Evolutionary conservation across 37 sponge, comb jelly and placozoan genomes (phyloP).

Genomic region (Chondrilla cf. caribensis): DNA sequence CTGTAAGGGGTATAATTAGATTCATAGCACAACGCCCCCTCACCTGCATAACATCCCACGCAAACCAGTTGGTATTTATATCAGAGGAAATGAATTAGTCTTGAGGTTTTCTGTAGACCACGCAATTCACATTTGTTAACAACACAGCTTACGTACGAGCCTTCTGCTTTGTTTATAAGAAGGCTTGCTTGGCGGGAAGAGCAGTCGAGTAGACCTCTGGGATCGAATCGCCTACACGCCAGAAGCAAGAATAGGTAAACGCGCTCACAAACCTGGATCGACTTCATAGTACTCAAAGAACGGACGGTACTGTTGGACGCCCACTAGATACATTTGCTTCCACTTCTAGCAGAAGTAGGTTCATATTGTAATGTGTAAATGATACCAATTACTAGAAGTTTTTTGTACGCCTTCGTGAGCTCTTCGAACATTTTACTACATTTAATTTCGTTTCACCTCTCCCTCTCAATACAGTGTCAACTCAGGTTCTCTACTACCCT

Average conservation of each 20-base stretch:
- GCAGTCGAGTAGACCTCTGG: not conserved
- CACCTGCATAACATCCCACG: conserved; percentile 18
- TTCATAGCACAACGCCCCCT: conserved; percentile 15
- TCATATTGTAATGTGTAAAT: not conserved
- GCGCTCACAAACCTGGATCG: not conserved
- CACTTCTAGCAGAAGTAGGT: conserved; percentile 12
- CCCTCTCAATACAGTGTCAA: conserved; percentile 18
- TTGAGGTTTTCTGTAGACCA: conserved; percentile 12
- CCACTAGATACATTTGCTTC: conserved; percentile 9
- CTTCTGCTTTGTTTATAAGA: not conserved
- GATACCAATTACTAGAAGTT: not conserved
- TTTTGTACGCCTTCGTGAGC: not conserved
- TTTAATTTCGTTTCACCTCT: too few species aligned
- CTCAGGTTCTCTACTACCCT: not conserved
- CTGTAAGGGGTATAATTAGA: not conserved
- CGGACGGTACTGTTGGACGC: not conserved
- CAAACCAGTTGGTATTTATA: not conserved
- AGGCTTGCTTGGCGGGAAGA: not conserved
- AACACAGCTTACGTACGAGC: not conserved
- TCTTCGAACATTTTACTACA: not conserved
- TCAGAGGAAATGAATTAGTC: conserved; percentile 4
- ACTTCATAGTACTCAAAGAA: not conserved
- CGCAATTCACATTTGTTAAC: conserved; percentile 10
- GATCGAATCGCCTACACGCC: too few species aligned
- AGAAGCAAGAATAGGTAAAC: not conserved